A percentile compares a stretch with the other conserved stretches of the same genome.
Evolutionary conservation across 2,797 vertebrate genomes (phyloP).

Genomic region (Hippopotamyrus pictus): DNA sequence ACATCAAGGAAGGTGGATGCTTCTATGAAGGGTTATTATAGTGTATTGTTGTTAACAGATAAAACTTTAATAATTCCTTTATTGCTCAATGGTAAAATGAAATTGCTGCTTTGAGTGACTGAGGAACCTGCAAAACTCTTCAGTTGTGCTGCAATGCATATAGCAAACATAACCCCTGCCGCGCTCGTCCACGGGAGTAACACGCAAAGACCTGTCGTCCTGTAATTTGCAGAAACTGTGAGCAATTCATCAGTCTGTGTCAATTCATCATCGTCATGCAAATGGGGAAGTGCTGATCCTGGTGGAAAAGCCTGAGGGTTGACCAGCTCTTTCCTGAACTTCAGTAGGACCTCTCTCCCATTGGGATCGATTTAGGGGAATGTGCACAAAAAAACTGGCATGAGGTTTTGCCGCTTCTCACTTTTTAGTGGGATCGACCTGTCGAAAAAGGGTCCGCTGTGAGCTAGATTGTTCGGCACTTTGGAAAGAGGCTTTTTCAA

Average conservation of each 20-base stretch:
- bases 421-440: not conserved
- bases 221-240: not conserved
- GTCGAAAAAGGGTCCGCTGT: constrained; percentile 19
- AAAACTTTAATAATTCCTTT: not conserved
- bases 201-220: not conserved
- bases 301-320: not conserved
- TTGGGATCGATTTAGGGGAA: not conserved
- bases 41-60: not conserved
- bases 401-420: not conserved
- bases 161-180: not conserved
- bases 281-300: not conserved
- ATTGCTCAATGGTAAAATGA: not conserved
- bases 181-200: not conserved
- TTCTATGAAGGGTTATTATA: not conserved
- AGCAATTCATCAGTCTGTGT: not conserved
- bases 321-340: not conserved
- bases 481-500: not conserved
- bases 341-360: not conserved
- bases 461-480: not conserved
- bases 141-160: not conserved
- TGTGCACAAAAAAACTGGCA: not conserved
- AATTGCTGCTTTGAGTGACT: not conserved
- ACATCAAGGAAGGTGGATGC: not conserved
- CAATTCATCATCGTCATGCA: not conserved
- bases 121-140: not conserved